These are phyloP conservation scores for Dendropsophus ebraccatus DNA, from an alignment of 2,113 vertebrate species.

Conservation along the genomic window DNA sequence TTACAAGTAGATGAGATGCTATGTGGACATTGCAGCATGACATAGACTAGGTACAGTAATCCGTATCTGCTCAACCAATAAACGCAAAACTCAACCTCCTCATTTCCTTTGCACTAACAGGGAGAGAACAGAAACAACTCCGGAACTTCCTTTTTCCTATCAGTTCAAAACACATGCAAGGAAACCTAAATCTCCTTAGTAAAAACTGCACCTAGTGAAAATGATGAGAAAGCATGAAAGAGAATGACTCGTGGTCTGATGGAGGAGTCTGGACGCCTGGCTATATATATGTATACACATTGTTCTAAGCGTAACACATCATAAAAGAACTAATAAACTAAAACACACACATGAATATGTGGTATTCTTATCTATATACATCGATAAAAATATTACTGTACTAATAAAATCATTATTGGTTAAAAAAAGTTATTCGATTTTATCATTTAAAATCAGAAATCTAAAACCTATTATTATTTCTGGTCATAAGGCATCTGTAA, in stretches of 20 bases:
- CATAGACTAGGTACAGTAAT: background rate
- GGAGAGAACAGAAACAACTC: conserved; percentile 76
- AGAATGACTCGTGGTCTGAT: background rate
- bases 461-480: too few relatives aligned
- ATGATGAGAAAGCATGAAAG: conserved; percentile 47
- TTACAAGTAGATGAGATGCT: background rate
- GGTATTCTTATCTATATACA: too few relatives aligned
- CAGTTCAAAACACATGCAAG: conserved; percentile 81
- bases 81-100: conserved; percentile 44
- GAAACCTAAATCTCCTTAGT: conserved; percentile 74
- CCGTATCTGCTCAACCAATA: conserved; percentile 2
- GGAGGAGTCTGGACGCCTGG: background rate
- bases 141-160: conserved; percentile 84
- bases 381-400: too few relatives aligned
- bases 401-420: too few relatives aligned
- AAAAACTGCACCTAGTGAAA: conserved; percentile 64
- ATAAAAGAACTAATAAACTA: too few relatives aligned
- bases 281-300: background rate
- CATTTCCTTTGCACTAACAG: background rate
- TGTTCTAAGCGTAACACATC: too few relatives aligned
- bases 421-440: too few relatives aligned
- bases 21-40: background rate
- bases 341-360: too few relatives aligned
- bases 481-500: too few relatives aligned
- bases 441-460: too few relatives aligned